Base-by-base conservation (phyloP, 2,797 vertebrate genomes). In the Mus spretus region DNA sequence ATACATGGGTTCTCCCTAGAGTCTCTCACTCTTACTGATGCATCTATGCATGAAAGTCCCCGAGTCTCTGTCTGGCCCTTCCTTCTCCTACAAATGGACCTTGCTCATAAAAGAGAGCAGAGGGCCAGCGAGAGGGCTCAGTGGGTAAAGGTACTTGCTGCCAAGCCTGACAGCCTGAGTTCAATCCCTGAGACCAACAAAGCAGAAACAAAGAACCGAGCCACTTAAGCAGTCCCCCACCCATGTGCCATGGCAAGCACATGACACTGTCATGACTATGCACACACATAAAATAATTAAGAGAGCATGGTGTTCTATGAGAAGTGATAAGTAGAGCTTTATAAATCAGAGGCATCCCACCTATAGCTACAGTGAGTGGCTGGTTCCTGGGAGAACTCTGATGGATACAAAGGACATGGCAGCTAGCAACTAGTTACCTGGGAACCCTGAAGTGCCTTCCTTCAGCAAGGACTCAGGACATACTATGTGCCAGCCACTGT, bases 291-390 rank as follows among this genome's bases (percentile, higher is more conserved):
- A 61, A 26, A 24, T 19, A 61, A 82, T 22, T 14, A 28, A 65
- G 3, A 65, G 15, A 77, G 37, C 11, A 72, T 91, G 31, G 57
- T 59, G 57, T 82, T 80, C 22, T 74, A 13, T 80, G 44, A 90
- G 40, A 88, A 34, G 26, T 26, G 37, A 81, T 37, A 86, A 53
- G 24, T 0, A 22, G 74, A 80, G 26, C 75, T 53, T 83, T 19
- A 20, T 53, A n/a, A 50, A 74, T 28, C 34, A 5, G 50, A 34
- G 22, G 28, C n/a, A 6, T 13, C 14, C 80, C 87, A 31, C 37
- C 28, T 90, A 0, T 20, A 5, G 15, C 26, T 14, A 22, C 44
- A 17, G 0, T 37, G n/a, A 44, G 37, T 8, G 40, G 2, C 19
- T 75, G 24, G 15, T 75, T n/a, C 34, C 50, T 72, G 37, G 31